Conservation (phyloP, 2,888 invertebrate species). For the Dichetophora obliterata region DNA sequence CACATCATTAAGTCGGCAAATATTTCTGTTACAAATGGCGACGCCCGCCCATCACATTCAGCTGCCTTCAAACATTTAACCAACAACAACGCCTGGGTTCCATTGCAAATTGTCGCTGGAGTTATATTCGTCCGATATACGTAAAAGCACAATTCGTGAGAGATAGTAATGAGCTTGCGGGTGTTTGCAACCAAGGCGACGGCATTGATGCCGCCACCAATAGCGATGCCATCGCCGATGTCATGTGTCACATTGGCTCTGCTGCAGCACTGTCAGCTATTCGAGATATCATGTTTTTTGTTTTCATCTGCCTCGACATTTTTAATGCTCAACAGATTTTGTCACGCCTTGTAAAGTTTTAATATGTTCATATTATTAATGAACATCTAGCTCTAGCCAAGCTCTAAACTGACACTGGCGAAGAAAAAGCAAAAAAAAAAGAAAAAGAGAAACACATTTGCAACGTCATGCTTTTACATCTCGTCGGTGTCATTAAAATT, state of each 20-base stretch:
- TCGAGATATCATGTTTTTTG: neutral
- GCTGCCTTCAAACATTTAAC: too few relatives aligned
- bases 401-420: neutral
- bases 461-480: neutral
- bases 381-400: neutral
- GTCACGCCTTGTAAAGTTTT: constrained; percentile 2
- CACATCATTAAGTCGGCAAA: constrained; percentile 20
- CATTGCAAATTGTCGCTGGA: neutral
- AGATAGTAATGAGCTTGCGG: neutral
- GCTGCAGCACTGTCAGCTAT: neutral
- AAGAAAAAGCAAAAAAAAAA: neutral
- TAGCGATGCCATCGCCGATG: neutral
- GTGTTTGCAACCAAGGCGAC: neutral
- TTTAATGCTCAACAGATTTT: neutral
- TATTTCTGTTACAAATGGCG: too few relatives aligned
- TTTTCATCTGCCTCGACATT: neutral
- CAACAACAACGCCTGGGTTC: too few relatives aligned
- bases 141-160: neutral
- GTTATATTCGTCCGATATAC: neutral
- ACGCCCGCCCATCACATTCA: too few relatives aligned
- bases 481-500: neutral
- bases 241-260: neutral
- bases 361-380: constrained; percentile 24
- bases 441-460: too few relatives aligned
- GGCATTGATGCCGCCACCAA: neutral